Conservation (phyloP, 2,888 invertebrate species). For the Alloscopus bannaensis region DNA sequence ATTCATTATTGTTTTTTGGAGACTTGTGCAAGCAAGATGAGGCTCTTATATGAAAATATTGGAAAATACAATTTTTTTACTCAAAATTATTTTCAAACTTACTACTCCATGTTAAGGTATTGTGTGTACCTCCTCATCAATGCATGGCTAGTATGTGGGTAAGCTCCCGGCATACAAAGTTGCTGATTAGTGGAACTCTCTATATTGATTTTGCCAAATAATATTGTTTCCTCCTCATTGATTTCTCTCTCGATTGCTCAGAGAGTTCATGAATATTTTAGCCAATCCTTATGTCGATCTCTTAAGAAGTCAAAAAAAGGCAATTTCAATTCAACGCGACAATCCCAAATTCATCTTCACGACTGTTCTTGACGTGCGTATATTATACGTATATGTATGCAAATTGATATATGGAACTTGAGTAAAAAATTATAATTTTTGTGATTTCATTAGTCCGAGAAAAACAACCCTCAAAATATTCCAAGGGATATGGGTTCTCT, state of each 20-base stretch:
- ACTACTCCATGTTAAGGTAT: too few relatives aligned
- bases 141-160: neutral
- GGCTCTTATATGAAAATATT: neutral
- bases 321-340: slow-evolving; percentile 14
- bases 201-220: slow-evolving; percentile 46
- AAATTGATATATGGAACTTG: too few relatives aligned
- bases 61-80: too few relatives aligned
- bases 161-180: slow-evolving; percentile 27
- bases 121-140: neutral
- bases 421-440: too few relatives aligned
- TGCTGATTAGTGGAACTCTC: slow-evolving; percentile 41
- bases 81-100: neutral
- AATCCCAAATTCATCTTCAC: slow-evolving; percentile 9
- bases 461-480: too few relatives aligned
- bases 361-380: too few relatives aligned
- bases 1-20: slow-evolving; percentile 27
- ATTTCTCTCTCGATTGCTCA: slow-evolving; percentile 21
- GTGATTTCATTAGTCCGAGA: too few relatives aligned
- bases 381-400: too few relatives aligned
- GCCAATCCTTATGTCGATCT: too few relatives aligned
- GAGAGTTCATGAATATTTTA: slow-evolving; percentile 41
- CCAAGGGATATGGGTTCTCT: too few relatives aligned
- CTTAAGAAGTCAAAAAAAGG: too few relatives aligned
- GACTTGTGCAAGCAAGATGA: neutral
- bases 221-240: slow-evolving; percentile 36